These are phyloP conservation scores for Scortum barcoo DNA, from an alignment of 2,113 vertebrate species.

Conservation along the genomic window DNA sequence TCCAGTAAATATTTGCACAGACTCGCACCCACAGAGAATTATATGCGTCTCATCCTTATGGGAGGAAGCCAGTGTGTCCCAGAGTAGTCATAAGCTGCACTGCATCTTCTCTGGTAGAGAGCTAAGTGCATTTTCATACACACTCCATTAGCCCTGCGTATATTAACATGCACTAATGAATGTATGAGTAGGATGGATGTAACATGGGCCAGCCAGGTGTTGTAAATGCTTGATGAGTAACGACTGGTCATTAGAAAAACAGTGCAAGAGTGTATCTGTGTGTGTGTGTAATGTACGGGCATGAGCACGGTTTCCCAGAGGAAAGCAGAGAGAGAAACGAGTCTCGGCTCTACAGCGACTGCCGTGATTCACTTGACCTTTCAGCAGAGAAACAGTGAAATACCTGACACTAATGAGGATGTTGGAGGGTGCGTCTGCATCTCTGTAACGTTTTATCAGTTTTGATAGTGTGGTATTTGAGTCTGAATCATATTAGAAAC, in stretches of 20 bases:
- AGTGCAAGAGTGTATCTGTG: background rate
- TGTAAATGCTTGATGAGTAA: constrained; percentile 36
- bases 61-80: constrained; percentile 12
- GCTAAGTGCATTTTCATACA: constrained; percentile 52
- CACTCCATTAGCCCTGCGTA: constrained; percentile 46
- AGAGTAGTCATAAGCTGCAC: constrained; percentile 34
- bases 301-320: constrained; percentile 19
- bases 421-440: constrained; percentile 37
- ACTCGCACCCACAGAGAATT: constrained; percentile 16
- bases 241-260: constrained; percentile 28
- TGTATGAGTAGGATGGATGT: constrained; percentile 50
- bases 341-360: constrained; percentile 34
- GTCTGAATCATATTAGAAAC: constrained; percentile 34
- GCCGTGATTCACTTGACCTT: constrained; percentile 64
- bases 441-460: constrained; percentile 41
- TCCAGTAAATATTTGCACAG: constrained; percentile 60
- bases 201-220: constrained; percentile 53
- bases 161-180: constrained; percentile 66
- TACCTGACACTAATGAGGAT: constrained; percentile 64
- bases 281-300: background rate
- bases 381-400: constrained; percentile 54
- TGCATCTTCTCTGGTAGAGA: constrained; percentile 34
- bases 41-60: constrained; percentile 30
- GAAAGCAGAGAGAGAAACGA: constrained; percentile 31
- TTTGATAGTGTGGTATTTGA: constrained; percentile 50